These are phyloP conservation scores for Trichopria drosophilae DNA, from an alignment of 2,888 invertebrate species.

Conservation along the genomic window DNA sequence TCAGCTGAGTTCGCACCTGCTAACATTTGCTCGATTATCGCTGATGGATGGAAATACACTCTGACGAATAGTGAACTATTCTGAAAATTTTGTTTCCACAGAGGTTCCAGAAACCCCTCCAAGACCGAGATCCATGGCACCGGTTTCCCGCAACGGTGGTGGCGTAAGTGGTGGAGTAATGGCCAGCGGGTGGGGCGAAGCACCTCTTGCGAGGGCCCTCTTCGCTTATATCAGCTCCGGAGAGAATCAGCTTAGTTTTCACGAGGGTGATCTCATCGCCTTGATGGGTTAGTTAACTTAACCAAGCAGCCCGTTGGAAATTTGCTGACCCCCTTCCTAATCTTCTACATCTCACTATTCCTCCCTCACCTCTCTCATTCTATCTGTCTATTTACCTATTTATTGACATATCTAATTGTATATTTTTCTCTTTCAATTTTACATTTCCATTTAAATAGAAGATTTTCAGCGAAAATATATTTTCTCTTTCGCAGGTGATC, in stretches of 20 bases:
- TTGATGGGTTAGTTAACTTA: constrained; percentile 72
- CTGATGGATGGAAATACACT: neutral
- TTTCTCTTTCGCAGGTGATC: constrained; percentile 63
- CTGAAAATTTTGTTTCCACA: constrained; percentile 35
- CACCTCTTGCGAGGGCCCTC: constrained; percentile 79
- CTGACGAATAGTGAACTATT: constrained; percentile 4
- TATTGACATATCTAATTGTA: too few species aligned
- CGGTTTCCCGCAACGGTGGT: constrained; percentile 51
- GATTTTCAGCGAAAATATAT: neutral
- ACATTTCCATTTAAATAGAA: too few species aligned
- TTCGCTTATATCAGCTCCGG: constrained; percentile 87
- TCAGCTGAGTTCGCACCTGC: too few species aligned
- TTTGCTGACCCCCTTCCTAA: too few species aligned
- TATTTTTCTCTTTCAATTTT: constrained; percentile 1
- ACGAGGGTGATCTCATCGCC: constrained; percentile 86
- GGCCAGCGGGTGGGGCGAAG: constrained; percentile 64
- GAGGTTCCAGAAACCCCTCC: constrained; percentile 59
- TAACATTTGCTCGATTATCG: too few species aligned
- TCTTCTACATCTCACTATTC: too few species aligned
- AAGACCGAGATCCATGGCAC: constrained; percentile 69
- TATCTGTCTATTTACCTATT: too few species aligned
- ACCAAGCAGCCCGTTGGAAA: too few species aligned
- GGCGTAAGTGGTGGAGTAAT: constrained; percentile 40
- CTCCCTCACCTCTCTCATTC: too few species aligned
- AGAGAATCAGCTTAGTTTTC: constrained; percentile 90